Evolutionary conservation across 1,140 invertebrate species (phyloP).

Genomic region (Odontomachus brunneus): DNA sequence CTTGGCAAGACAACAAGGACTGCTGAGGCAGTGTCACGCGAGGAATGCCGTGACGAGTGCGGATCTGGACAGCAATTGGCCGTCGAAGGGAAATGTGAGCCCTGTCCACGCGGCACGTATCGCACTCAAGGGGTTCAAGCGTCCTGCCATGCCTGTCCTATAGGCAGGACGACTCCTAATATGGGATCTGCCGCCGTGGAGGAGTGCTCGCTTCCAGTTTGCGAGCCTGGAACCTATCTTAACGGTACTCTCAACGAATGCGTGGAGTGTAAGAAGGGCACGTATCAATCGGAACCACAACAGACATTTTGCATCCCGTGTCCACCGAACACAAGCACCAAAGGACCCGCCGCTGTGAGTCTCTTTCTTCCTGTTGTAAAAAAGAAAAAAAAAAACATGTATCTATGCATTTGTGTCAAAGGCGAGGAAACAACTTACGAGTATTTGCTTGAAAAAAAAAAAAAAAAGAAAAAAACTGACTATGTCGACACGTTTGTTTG

Average conservation of each 20-base stretch:
- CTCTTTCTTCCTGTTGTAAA: conserved; percentile 17
- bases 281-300: conserved; percentile 96
- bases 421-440: background rate
- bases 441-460: background rate
- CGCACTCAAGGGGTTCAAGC: conserved; percentile 95
- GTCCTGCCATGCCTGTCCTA: conserved; percentile 94
- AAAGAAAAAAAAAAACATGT: no score
- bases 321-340: conserved; percentile 96
- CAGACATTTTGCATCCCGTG: conserved; percentile 95
- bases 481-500: background rate
- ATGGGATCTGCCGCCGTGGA: conserved; percentile 93
- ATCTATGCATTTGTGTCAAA: background rate
- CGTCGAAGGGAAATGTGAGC: conserved; percentile 95
- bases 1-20: conserved; percentile 97
- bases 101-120: conserved; percentile 96
- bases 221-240: conserved; percentile 93
- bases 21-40: conserved; percentile 94
- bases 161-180: conserved; percentile 94
- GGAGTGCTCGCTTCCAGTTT: conserved; percentile 96
- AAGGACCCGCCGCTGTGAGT: conserved; percentile 91
- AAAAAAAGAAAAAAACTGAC: background rate
- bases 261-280: conserved; percentile 95
- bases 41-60: conserved; percentile 96
- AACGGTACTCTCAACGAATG: conserved; percentile 95
- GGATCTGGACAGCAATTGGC: conserved; percentile 95